phyloP scores from a whole-genome alignment of 1,140 invertebrate species.

The Popillia japonica region DNA sequence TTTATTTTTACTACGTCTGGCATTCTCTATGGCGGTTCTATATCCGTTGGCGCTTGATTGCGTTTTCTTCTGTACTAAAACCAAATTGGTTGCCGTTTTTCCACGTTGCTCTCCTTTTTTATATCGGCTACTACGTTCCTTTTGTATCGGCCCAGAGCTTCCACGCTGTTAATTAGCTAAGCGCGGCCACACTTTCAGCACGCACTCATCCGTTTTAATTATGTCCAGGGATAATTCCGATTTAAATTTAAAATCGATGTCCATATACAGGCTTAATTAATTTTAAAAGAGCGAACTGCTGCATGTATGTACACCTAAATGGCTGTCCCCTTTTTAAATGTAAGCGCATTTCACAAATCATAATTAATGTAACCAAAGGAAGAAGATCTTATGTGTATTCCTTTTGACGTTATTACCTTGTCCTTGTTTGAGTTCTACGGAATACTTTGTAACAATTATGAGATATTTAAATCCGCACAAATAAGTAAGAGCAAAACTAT shows the following conservation, averaged over 20 bases:
- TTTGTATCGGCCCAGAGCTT: neutral
- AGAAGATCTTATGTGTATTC: neutral
- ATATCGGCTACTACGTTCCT: neutral
- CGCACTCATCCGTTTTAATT: constrained; percentile 33
- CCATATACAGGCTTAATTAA: constrained; percentile 29
- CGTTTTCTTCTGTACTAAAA: neutral
- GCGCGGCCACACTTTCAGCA: constrained; percentile 30
- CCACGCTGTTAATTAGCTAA: constrained; percentile 11
- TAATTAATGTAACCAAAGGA: constrained; percentile 27
- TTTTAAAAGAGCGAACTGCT: constrained; percentile 19
- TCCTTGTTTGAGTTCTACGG: neutral
- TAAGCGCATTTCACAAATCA: constrained; percentile 27
- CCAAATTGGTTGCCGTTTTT: constrained; percentile 18
- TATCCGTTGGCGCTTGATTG: neutral
- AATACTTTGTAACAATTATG: too few species aligned
- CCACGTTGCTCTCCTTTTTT: constrained; percentile 11
- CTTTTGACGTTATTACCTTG: neutral
- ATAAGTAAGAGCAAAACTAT: too few species aligned
- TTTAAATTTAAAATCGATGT: constrained; percentile 33
- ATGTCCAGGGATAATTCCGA: constrained; percentile 30
- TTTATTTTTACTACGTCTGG: neutral
- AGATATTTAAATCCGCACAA: too few species aligned
- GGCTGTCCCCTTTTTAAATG: neutral
- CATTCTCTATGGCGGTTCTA: constrained; percentile 22
- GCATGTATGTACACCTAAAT: neutral